phyloP scores from a whole-genome alignment of 2,888 invertebrate genomes.

The Esperia sulphurella region DNA sequence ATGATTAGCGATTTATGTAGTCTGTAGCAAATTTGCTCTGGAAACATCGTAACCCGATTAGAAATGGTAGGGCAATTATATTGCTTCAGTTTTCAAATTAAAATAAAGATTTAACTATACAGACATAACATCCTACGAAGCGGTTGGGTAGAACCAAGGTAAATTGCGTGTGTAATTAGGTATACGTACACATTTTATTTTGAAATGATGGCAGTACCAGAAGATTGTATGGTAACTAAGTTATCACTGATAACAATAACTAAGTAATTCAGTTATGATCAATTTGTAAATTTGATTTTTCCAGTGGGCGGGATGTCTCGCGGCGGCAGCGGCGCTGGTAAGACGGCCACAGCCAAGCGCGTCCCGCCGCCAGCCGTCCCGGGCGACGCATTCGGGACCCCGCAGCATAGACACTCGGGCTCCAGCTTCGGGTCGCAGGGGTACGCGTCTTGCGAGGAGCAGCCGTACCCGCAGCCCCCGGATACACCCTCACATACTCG shows the following conservation, averaged over 20 bases:
- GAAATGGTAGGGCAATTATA: conserved; percentile 4
- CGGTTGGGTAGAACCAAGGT: too few relatives aligned
- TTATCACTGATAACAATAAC: too few relatives aligned
- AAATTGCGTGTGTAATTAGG: too few relatives aligned
- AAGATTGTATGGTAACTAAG: too few relatives aligned
- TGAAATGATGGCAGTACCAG: too few relatives aligned
- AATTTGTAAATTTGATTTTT: conserved; percentile 33
- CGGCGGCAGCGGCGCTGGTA: conserved; percentile 83
- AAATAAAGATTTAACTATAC: too few relatives aligned
- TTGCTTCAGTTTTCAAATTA: background rate
- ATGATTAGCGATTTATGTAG: too few relatives aligned
- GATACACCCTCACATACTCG: conserved; percentile 80
- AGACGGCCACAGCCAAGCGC: conserved; percentile 92
- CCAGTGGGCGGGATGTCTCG: conserved; percentile 94
- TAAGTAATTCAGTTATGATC: too few relatives aligned
- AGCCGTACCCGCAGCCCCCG: conserved; percentile 82
- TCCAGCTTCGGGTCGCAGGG: conserved; percentile 88
- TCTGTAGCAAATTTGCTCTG: conserved; percentile 16
- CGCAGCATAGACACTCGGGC: conserved; percentile 86
- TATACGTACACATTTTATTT: too few relatives aligned
- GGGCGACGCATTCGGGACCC: conserved; percentile 82
- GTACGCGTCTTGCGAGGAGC: conserved; percentile 88
- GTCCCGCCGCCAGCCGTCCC: conserved; percentile 94
- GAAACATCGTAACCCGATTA: background rate
- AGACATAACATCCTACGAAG: too few relatives aligned